Conservation (phyloP, 2,797 vertebrate species). For the Gymnoscopelus braueri region DNA sequence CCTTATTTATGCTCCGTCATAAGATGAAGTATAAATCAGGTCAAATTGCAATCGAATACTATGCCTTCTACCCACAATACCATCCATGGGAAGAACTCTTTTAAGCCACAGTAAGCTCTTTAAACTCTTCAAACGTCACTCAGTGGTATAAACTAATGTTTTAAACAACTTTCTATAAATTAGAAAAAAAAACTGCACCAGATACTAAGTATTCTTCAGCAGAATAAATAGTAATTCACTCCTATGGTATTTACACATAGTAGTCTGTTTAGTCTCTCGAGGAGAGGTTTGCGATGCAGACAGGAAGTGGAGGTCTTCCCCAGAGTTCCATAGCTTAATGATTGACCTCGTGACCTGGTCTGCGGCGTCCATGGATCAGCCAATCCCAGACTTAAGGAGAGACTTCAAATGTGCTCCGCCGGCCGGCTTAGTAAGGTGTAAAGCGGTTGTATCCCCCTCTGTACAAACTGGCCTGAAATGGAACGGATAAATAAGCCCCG, state of each 20-base stretch:
- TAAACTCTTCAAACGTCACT: constrained; percentile 41
- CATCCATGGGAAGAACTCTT: constrained; percentile 1
- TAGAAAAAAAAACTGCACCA: constrained; percentile 42
- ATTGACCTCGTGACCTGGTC: constrained; percentile 57
- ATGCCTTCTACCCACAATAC: constrained; percentile 4
- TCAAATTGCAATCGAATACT: too few relatives aligned
- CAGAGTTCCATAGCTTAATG: constrained; percentile 36
- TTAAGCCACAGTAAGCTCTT: constrained; percentile 34
- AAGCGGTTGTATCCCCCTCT: constrained; percentile 87
- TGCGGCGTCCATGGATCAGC: constrained; percentile 45
- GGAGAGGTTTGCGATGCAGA: constrained; percentile 36
- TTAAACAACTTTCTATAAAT: constrained; percentile 59
- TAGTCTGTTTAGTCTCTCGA: constrained; percentile 60
- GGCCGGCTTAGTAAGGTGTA: constrained; percentile 81
- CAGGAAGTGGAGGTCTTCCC: constrained; percentile 28
- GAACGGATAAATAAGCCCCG: constrained; percentile 22
- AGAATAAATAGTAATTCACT: constrained; percentile 48
- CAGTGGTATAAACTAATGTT: constrained; percentile 25
- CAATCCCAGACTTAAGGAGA: constrained; percentile 40
- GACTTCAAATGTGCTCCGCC: neutral
- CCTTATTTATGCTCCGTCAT: too few relatives aligned
- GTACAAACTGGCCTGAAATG: constrained; percentile 85
- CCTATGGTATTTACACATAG: constrained; percentile 70
- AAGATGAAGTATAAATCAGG: neutral
- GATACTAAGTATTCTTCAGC: constrained; percentile 37